Percentiles rank a stretch among this genome's conserved stretches.
Evolutionary conservation across 2,113 vertebrate genomes (phyloP).

Genomic region (human): GRCh38 chr2:182864001-182864500

Average conservation of each 20-base stretch:
- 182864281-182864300: slow-evolving; percentile 53
- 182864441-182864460: background rate
- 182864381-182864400: slow-evolving; percentile 16
- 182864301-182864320: slow-evolving; percentile 54
- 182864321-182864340: background rate
- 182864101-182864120: slow-evolving; percentile 78
- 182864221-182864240: slow-evolving; percentile 71
- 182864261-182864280: slow-evolving; percentile 64
- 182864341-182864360: slow-evolving; percentile 1
- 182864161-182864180: slow-evolving; percentile 81
- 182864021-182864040: slow-evolving; percentile 76
- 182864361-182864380: background rate
- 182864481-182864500: background rate
- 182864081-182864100: slow-evolving; percentile 78
- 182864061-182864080: slow-evolving; percentile 76
- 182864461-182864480: background rate
- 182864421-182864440: slow-evolving; percentile 6
- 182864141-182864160: slow-evolving; percentile 75
- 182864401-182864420: background rate
- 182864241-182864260: slow-evolving; percentile 65
- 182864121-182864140: slow-evolving; percentile 80
- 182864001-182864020: slow-evolving; percentile 3
- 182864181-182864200: slow-evolving; percentile 77
- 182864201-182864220: slow-evolving; percentile 71
- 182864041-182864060: slow-evolving; percentile 71